Conservation (phyloP, 2,113 vertebrate species). For the Lota lota region DNA sequence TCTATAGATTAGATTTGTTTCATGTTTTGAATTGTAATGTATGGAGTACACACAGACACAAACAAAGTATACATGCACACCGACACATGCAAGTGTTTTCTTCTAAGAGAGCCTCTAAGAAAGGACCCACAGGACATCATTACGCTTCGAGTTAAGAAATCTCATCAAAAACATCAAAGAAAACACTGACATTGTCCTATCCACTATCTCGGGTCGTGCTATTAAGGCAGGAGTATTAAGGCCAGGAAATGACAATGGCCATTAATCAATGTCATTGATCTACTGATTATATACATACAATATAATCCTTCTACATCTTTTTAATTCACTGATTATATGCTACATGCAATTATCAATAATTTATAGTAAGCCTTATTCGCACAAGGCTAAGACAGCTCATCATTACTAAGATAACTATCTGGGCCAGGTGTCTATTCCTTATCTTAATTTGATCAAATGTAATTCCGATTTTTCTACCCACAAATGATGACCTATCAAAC, state of each 20-base stretch:
- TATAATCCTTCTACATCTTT: not conserved
- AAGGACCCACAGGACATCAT: slow-evolving; percentile 24
- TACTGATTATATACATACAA: not conserved
- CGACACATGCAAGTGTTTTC: not conserved
- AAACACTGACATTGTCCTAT: not conserved
- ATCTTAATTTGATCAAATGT: no score
- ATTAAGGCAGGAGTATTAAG: no score
- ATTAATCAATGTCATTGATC: no score
- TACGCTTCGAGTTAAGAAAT: slow-evolving; percentile 9
- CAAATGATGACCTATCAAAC: no score
- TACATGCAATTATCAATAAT: not conserved
- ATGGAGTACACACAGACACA: not conserved
- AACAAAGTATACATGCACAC: not conserved
- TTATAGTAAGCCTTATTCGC: no score
- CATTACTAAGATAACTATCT: no score
- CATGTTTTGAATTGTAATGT: not conserved
- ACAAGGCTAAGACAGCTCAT: no score
- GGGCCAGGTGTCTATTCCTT: no score
- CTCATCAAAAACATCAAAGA: slow-evolving; percentile 12
- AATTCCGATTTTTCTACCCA: no score
- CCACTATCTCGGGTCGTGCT: no score
- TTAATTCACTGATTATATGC: not conserved
- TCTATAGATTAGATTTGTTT: not conserved
- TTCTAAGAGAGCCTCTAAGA: not conserved
- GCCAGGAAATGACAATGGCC: no score